Evolutionary conservation across 2,797 vertebrate species (phyloP), one percentile per base, ranked within the genome.

Genomic region (Crenuchus spilurus): DNA sequence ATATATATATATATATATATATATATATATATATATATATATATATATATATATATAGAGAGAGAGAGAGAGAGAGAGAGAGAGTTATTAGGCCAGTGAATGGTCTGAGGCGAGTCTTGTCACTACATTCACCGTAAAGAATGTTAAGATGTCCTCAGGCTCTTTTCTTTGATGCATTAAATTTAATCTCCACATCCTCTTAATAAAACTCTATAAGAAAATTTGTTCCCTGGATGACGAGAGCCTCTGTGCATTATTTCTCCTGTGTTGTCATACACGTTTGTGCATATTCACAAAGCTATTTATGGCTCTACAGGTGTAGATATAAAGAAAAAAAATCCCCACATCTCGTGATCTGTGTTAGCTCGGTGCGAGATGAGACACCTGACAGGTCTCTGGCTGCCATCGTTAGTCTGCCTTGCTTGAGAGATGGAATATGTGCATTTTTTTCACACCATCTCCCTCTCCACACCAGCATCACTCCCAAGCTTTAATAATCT

Each of bases 21-120:
- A n/a, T n/a, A n/a, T n/a, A n/a, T n/a, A n/a, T n/a, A n/a, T n/a
- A n/a, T n/a, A n/a, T n/a, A n/a, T n/a, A n/a, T n/a, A n/a, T n/a
- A n/a, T n/a, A n/a, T n/a, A n/a, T n/a, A n/a, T n/a, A 37, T 84
- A 86, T 84, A 86, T 86, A 87, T 81, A 83, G 75, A 71, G 71
- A 0, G 4, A 55, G 63, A 57, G 71, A 70, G 86, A 86, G 85
- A 52, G 54, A 55, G 14, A 74, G 69, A 46, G 57, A 37, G 35
- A 63, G 14, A 18, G 22, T 44, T 46, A 44, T 46, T 63, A 63
- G 41, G 11, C 26, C 37, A 16, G 24, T 28, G 24, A 63, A 44
- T 28, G 39, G 39, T 8, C 24, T 30, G 61, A 63, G 7, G 39
- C 14, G 24, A n/a, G 30, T 35, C 54, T 58, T 30, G 14, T 63